Base-by-base conservation (phyloP, 1,140 invertebrate genomes). In the Drosophila albomicans region DNA sequence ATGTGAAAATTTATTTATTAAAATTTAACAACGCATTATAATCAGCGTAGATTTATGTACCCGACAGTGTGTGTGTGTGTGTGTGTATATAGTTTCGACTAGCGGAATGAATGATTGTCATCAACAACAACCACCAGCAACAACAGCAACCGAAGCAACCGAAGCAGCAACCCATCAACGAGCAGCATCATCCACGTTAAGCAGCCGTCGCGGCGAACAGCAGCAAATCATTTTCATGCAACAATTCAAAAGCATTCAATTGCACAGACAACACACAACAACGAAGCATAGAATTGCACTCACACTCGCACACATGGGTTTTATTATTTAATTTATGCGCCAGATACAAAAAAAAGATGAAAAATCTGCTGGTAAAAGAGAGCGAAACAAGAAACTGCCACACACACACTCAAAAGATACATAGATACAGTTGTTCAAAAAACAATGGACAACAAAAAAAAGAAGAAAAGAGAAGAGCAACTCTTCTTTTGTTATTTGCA, bases 251-350 rank as follows among this genome's bases (percentile, higher is more conserved):
- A 79, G 78, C 78, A 74, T 72, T 81, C 76, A 84, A 84, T 84
- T 84, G 81, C 69, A 74, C 79, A 84, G 75, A 79, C 79, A 78
- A 78, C 75, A 72, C 49, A 66, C 66, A 71, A 75, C 54, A 75
- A 25, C 20, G 54, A 66, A 41, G 67, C 57, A 66, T 70, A 63
- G 57, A 62, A 61, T 43, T 69, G 57, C 77, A 84, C 67, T 70
- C 63, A 77, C 51, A 67, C 20, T 25, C 20, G 20, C 67, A 72
- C 43, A 75, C 51, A 79, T 48, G 49, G 63, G 75, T 79, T 91
- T 91, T 91, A 91, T 91, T 91, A 91, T 88, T 91, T 91, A 91
- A 91, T 91, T 91, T 91, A 91, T 91, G 84, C 81, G 77, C 54
- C 52, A 69, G 79, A 79, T 74, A 78, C 79, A 74, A 84, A 78